Percentiles rank a stretch among this genome's conserved stretches.
Conservation (phyloP, 2,888 invertebrate genomes). For the Dicranocentrus wangi region DNA sequence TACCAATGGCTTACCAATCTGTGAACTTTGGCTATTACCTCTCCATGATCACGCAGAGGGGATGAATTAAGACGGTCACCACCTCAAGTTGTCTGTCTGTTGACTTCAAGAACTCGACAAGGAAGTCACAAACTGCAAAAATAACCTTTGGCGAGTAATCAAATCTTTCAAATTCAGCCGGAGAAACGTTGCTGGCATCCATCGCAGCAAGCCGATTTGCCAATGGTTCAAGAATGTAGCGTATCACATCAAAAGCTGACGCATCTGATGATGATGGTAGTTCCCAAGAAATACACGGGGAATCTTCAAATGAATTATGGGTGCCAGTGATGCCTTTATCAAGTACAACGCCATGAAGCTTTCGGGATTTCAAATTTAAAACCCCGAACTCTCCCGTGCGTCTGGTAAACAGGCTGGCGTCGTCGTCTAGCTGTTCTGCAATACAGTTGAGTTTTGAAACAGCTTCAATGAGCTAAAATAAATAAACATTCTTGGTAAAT, state of each 20-base stretch:
- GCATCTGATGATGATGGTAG: slow-evolving; percentile 36
- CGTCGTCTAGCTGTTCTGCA: slow-evolving; percentile 44
- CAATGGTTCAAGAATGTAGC: slow-evolving; percentile 31
- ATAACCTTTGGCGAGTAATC: slow-evolving; percentile 51
- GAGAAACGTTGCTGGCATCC: slow-evolving; percentile 10
- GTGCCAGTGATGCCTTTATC: slow-evolving; percentile 50
- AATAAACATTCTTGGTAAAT: too few relatives aligned
- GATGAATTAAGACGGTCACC: slow-evolving; percentile 58
- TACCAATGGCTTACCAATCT: not conserved
- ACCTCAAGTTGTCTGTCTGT: slow-evolving; percentile 52
- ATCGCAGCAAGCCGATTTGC: slow-evolving; percentile 20
- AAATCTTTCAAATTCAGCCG: slow-evolving; percentile 23
- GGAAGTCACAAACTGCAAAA: slow-evolving; percentile 63
- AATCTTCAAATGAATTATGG: slow-evolving; percentile 34
- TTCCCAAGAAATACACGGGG: slow-evolving; percentile 63
- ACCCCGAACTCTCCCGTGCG: slow-evolving; percentile 32
- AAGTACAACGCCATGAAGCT: slow-evolving; percentile 53
- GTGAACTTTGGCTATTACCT: slow-evolving; percentile 53
- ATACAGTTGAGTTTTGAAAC: slow-evolving; percentile 45
- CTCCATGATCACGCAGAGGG: slow-evolving; percentile 63
- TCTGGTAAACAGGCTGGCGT: not conserved
- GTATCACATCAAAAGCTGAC: slow-evolving; percentile 64
- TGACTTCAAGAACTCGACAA: slow-evolving; percentile 58
- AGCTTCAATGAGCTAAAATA: slow-evolving; percentile 45
- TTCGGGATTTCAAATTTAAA: slow-evolving; percentile 43